phyloP scores from a whole-genome alignment of 2,888 invertebrate species.

The Mesorhabditis spiculigera region DNA sequence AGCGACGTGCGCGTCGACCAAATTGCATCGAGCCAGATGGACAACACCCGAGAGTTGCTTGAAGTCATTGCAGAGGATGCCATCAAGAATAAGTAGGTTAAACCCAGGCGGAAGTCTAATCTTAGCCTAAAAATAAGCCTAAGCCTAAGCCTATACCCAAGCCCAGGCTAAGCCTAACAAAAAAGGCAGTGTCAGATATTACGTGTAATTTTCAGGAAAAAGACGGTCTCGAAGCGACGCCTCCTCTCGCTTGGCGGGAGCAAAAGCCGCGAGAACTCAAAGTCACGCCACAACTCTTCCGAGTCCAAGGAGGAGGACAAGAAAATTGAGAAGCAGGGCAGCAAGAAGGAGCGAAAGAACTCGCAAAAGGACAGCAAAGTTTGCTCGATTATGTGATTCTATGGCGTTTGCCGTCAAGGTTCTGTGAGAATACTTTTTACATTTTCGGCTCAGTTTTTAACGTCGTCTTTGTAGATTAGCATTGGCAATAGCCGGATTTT shows the following conservation, averaged over 20 bases:
- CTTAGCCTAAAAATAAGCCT: no score
- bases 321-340: neutral
- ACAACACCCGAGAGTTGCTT: neutral
- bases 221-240: constrained; percentile 1
- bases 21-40: neutral
- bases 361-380: constrained; percentile 1
- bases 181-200: no score
- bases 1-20: neutral
- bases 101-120: neutral
- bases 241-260: constrained; percentile 2
- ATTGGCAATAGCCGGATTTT: no score
- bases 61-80: neutral
- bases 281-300: neutral
- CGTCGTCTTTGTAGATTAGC: no score
- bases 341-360: neutral
- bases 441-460: no score
- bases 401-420: no score
- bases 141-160: no score
- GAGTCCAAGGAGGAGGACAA: neutral
- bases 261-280: neutral
- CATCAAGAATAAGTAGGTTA: neutral
- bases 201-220: neutral
- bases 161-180: no score
- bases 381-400: neutral
- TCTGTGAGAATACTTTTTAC: no score